These are phyloP conservation scores for Uria lomvia DNA, from an alignment of 2,113 vertebrate genomes.

Conservation along the genomic window DNA sequence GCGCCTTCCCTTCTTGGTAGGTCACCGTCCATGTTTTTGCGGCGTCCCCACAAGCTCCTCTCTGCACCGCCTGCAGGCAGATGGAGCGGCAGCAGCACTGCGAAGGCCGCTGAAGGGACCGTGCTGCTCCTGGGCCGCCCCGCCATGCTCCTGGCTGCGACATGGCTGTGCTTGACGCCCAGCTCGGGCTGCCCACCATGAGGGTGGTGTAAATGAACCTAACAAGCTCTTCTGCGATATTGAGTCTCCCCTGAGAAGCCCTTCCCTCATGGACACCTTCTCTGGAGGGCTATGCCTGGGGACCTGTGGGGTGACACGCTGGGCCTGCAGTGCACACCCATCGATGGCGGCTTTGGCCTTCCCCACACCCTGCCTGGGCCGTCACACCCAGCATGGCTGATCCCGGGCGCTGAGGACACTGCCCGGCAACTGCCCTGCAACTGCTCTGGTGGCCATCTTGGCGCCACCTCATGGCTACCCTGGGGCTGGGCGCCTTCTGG, in stretches of 20 bases:
- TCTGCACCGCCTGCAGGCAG: not conserved
- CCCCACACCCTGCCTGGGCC: no score
- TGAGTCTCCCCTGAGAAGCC: not conserved
- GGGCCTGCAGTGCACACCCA: rapidly evolving
- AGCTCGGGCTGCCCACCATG: rapidly evolving
- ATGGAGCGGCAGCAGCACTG: rapidly evolving
- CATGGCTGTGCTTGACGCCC: not conserved
- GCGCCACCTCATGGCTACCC: not conserved
- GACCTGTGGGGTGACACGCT: not conserved
- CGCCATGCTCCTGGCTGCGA: rapidly evolving
- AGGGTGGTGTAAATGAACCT: not conserved
- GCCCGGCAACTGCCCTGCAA: not conserved
- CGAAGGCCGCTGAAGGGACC: rapidly evolving
- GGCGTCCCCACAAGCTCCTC: not conserved
- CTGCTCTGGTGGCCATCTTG: not conserved
- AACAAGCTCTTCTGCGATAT: rapidly evolving
- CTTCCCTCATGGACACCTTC: rapidly evolving
- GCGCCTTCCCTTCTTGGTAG: not conserved
- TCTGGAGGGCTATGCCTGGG: not conserved
- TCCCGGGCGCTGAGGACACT: rapidly evolving
- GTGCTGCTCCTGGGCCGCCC: not conserved
- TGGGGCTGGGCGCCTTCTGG: not conserved
- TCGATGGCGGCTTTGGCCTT: rapidly evolving
- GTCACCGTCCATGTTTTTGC: rapidly evolving
- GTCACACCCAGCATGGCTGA: rapidly evolving